phyloP scores from a whole-genome alignment of 2,888 invertebrate species.

The Herminia tarsipennalis region DNA sequence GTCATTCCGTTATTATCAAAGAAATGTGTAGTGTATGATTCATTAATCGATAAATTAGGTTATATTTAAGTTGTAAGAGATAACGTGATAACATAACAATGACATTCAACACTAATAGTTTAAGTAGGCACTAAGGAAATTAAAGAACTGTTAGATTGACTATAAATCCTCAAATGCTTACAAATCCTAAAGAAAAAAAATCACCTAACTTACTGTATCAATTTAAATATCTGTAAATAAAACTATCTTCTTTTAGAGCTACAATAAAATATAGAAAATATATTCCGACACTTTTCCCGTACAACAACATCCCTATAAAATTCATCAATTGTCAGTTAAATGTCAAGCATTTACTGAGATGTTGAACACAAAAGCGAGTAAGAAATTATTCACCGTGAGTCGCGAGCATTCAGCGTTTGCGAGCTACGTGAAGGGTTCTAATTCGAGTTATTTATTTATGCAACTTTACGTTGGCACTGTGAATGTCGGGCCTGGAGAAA shows the following conservation, averaged over 20 bases:
- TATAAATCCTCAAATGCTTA: no score
- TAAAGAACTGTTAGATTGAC: no score
- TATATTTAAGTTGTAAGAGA: no score
- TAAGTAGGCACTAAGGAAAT: no score
- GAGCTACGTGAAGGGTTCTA: constrained; percentile 66
- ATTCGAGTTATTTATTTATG: constrained; percentile 75
- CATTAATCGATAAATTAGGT: no score
- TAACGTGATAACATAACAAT: no score
- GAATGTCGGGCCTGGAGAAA: constrained; percentile 60
- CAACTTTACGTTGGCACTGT: constrained; percentile 59
- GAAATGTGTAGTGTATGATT: background rate
- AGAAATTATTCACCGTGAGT: constrained; percentile 59
- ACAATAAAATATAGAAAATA: background rate
- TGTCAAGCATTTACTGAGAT: constrained; percentile 48
- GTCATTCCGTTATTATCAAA: background rate
- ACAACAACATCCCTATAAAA: constrained; percentile 34
- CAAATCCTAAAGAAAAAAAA: no score
- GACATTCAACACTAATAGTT: no score
- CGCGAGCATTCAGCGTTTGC: constrained; percentile 52
- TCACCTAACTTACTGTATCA: no score
- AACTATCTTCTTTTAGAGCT: background rate
- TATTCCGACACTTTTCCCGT: background rate
- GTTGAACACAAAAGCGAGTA: constrained; percentile 50
- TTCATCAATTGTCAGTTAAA: constrained; percentile 50
- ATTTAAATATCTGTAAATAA: no score